Evolutionary conservation across 2,113 vertebrate genomes (phyloP).

Genomic region (Brienomyrus brachyistius): DNA sequence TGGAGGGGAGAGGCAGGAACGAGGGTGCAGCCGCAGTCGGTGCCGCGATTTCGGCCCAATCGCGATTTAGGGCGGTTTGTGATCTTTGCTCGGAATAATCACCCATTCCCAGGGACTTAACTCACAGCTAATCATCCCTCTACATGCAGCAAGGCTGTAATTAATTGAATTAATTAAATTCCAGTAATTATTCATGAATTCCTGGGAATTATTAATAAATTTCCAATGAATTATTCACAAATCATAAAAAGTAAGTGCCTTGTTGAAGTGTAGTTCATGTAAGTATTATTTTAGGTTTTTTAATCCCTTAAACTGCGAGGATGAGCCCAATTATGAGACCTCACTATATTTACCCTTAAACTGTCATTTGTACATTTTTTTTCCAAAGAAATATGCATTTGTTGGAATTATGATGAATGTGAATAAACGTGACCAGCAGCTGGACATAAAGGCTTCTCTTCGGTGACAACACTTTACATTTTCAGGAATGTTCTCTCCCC

Average conservation of each 20-base stretch:
- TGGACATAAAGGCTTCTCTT: neutral
- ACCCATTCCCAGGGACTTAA: neutral
- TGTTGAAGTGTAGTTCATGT: neutral
- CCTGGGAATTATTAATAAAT: neutral
- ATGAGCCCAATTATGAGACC: neutral
- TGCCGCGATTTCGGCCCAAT: neutral
- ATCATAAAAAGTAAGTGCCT: neutral
- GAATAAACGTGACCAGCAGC: neutral
- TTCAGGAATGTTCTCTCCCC: neutral
- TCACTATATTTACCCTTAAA: neutral
- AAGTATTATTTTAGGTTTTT: neutral
- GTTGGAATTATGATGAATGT: neutral
- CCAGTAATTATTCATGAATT: neutral
- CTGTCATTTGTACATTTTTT: neutral
- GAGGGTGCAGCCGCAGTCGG: neutral
- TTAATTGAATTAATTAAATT: conserved; percentile 6
- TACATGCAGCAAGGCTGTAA: neutral
- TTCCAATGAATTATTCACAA: neutral
- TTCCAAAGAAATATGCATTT: neutral
- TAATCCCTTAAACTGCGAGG: neutral
- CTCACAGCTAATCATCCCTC: neutral
- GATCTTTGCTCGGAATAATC: neutral
- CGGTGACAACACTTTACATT: neutral
- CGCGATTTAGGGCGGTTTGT: neutral
- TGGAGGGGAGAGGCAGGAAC: neutral